Base-by-base conservation (phyloP, 2,797 vertebrate genomes). In the Phalanger gymnotis region DNA sequence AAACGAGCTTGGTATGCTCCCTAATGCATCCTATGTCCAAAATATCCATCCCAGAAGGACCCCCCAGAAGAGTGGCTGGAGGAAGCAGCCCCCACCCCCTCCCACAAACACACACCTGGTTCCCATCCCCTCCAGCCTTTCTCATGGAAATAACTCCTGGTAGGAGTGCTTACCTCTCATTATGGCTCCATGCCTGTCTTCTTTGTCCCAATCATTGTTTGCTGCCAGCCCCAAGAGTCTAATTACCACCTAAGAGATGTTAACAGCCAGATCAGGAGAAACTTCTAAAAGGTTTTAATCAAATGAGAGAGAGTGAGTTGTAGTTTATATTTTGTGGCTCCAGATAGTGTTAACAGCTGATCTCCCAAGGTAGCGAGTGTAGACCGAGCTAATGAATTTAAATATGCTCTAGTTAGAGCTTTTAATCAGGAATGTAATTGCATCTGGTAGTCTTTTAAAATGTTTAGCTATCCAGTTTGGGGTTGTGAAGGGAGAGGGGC, bases 321-420 rank as follows among this genome's bases (percentile, higher is more conserved):
- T 97, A 97, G 95, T 98, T 98, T 98, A 97, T 98, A 96, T 98
- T 97, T 98, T 97, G 95, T 96, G 97, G 96, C 95, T 96, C 96
- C 93, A 55, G 96, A 91, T 97, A 98, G 53, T 91, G 95, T 96
- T 90, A 98, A 96, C 95, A 98, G 95, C 96, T 98, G 96, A 95
- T 98, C 98, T 98, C 98, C 97, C 87, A 97, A 96, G 97, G 97
- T 96, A 96, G 53, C 22, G 31, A 97, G 95, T 97, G 96, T 97
- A 96, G 98, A 96, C 97, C 95, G 92, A 97, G 94, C 97, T 98
- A 98, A 98, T 98, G 96, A 98, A 97, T 98, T 98, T 98, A 97
- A 98, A 98, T 97, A 97, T 13, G 27, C 96, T 97, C 97, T 96
- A 97, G 96, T 98, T 98, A 97, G 97, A 98, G 98, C 96, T 97